These are phyloP conservation scores for Platycheirus albimanus DNA, from an alignment of 2,888 invertebrate species.

Conservation along the genomic window DNA sequence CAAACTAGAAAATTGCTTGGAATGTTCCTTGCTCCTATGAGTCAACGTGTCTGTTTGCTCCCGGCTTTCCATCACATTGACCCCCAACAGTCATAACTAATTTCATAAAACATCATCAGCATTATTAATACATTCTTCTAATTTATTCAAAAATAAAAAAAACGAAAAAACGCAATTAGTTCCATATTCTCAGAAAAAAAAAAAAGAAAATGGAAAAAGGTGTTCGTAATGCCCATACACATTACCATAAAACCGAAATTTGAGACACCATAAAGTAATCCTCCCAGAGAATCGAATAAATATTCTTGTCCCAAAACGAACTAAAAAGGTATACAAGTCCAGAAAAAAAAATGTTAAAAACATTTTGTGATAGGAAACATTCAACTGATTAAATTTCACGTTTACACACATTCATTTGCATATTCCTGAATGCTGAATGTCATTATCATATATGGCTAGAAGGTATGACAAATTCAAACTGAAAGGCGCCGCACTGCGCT, in stretches of 20 bases:
- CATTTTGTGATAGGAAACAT: constrained; percentile 47
- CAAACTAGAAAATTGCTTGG: too few relatives aligned
- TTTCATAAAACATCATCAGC: constrained; percentile 46
- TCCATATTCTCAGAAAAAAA: constrained; percentile 10
- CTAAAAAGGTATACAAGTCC: not conserved
- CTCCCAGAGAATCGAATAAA: constrained; percentile 49
- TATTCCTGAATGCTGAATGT: constrained; percentile 47
- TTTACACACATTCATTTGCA: constrained; percentile 67
- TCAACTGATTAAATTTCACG: constrained; percentile 66
- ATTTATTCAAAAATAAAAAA: constrained; percentile 48
- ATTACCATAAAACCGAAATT: constrained; percentile 71
- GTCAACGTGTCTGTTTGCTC: too few relatives aligned
- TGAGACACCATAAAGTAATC: constrained; percentile 56
- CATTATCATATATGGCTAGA: constrained; percentile 28
- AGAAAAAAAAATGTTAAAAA: constrained; percentile 20
- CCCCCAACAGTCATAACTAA: constrained; percentile 34
- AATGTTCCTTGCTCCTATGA: too few relatives aligned
- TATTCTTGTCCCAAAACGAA: constrained; percentile 40
- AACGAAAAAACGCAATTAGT: constrained; percentile 42
- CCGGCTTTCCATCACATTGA: too few relatives aligned
- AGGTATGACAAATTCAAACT: constrained; percentile 23
- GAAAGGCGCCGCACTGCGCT: constrained; percentile 63
- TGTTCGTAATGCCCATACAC: constrained; percentile 61
- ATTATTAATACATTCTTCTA: constrained; percentile 61
- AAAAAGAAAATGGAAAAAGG: constrained; percentile 56